These are phyloP conservation scores for Leptopilina boulardi DNA, from an alignment of 1,140 invertebrate species.

Conservation along the genomic window DNA sequence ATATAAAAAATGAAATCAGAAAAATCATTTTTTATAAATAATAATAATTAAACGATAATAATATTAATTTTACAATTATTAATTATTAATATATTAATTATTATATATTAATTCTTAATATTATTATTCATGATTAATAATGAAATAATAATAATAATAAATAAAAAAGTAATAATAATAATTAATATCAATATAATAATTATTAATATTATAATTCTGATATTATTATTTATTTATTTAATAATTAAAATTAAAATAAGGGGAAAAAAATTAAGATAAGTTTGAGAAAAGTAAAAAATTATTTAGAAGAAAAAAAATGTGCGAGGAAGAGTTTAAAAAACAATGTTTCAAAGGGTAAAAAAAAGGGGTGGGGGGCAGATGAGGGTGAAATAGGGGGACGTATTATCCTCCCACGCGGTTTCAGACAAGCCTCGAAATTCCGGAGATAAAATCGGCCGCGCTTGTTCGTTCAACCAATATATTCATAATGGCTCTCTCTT, in stretches of 20 bases:
- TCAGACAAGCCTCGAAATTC: conserved; percentile 30
- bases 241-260: neutral
- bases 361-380: neutral
- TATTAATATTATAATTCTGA: neutral
- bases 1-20: neutral
- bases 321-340: conserved; percentile 14
- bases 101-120: neutral
- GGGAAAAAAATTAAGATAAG: neutral
- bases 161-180: neutral
- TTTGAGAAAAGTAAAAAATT: neutral
- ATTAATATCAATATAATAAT: neutral
- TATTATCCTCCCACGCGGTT: conserved; percentile 29
- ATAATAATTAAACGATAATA: neutral
- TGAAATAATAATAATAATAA: neutral
- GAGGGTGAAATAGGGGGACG: neutral
- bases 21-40: neutral
- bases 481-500: conserved; percentile 33
- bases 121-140: neutral
- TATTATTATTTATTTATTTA: too few relatives aligned
- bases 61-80: neutral
- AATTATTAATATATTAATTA: too few relatives aligned
- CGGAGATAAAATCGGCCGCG: conserved; percentile 32
- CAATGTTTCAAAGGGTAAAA: neutral
- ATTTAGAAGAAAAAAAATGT: neutral
- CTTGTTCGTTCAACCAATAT: conserved; percentile 22